Base-by-base conservation (phyloP, 2,888 invertebrate species). In the Pachycephus smyrnensis region DNA sequence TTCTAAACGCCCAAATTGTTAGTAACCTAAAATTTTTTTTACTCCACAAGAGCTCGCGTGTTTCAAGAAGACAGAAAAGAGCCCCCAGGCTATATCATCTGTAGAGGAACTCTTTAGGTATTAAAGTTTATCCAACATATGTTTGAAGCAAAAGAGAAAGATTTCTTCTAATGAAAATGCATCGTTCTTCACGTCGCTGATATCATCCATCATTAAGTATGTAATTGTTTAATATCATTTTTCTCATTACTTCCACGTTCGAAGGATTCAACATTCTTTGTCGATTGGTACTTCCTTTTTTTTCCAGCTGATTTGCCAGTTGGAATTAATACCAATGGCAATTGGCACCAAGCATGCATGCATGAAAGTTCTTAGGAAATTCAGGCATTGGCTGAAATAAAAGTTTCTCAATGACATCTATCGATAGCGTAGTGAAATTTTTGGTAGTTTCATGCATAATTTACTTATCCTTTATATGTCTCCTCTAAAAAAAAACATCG, bases 391-490 rank as follows among this genome's bases (percentile, higher is more conserved):
- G 3, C 40, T 9, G 15, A 15, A 33, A 33, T 33, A 33, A 33
- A 6, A 40, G 40, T 40, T 40, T 40, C 4, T 55, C 23, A 9
- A 9, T 55, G 23, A 55, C 55, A 55, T 55, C 55, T 55, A 55
- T 55, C 9, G 23, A 23, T 23, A 55, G 55, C 9, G 0, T 55
- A 55, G 23, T 23, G 23, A 23, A 55, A 23, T 9, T 55, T 55
- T 55, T 55, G 23, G 23, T 0, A 40, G 55, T 55, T 23, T 55
- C 23, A 23, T 55, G 55, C 40, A 76, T 84, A 84, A 84, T 82
- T 84, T 80, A 84, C 81, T 84, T 84, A 83, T 85, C 85, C 85
- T 75, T 9, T 55, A 55, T 55, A 55, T 55, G 23, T 6, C 9
- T 55, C 15, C 9, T 15, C 23, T 55, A 1, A 55, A n/a, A n/a